phyloP scores from a whole-genome alignment of 2,113 vertebrate species.

The Chaetodon trifascialis region DNA sequence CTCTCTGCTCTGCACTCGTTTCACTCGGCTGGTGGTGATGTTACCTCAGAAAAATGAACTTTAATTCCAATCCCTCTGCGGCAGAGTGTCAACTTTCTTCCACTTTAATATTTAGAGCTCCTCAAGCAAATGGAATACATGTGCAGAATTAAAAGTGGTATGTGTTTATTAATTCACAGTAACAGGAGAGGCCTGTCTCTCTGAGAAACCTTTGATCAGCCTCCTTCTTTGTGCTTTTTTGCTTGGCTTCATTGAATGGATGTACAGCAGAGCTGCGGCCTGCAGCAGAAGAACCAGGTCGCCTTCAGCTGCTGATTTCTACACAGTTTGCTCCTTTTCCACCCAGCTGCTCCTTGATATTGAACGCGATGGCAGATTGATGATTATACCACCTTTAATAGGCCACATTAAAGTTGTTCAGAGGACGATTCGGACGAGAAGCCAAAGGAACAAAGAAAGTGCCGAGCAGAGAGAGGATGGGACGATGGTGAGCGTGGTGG shows the following conservation, averaged over 20 bases:
- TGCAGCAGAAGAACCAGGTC: background rate
- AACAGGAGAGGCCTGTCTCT: background rate
- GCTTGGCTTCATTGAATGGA: background rate
- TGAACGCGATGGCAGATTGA: background rate
- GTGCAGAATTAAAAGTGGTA: constrained; percentile 8
- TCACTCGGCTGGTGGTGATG: background rate
- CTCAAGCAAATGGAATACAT: background rate
- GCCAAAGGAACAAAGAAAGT: background rate
- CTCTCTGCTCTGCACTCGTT: background rate
- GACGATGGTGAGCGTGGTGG: background rate
- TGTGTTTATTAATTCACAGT: background rate
- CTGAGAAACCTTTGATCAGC: background rate
- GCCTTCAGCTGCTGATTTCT: background rate
- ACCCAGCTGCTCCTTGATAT: background rate
- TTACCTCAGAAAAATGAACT: constrained; percentile 12
- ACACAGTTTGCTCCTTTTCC: background rate
- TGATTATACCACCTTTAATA: background rate
- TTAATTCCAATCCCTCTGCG: constrained; percentile 17
- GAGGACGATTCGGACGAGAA: background rate
- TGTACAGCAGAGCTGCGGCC: background rate
- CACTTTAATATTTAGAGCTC: constrained; percentile 13
- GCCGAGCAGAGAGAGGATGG: background rate
- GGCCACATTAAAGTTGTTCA: background rate
- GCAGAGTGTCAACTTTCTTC: constrained; percentile 2
- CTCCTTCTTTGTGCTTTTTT: background rate